Evolutionary conservation across 2,113 vertebrate species (phyloP).

Genomic region (Chrysochloris asiatica): DNA sequence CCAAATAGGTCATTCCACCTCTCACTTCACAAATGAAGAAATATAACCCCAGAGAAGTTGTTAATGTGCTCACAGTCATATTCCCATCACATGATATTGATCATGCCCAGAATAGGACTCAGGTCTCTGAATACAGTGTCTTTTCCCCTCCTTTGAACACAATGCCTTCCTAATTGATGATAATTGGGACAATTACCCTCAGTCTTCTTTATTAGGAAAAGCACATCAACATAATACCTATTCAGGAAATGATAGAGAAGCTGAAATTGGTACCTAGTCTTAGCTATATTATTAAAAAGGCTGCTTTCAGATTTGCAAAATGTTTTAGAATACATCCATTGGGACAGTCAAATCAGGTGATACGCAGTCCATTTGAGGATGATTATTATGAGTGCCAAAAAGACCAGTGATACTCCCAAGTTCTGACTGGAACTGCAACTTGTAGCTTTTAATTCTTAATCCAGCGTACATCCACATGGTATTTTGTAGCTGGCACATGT

Average conservation of each 20-base stretch:
- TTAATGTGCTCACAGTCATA: not conserved
- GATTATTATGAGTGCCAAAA: not conserved
- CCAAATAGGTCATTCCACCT: slow-evolving; percentile 8
- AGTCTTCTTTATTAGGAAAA: slow-evolving; percentile 16
- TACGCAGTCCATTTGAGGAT: not conserved
- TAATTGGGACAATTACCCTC: not conserved
- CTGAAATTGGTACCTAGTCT: not conserved
- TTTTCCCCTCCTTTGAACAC: not conserved
- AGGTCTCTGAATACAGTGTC: not conserved
- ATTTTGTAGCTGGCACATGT: not conserved
- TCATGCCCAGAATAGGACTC: not conserved
- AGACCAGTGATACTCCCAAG: not conserved
- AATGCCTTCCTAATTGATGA: not conserved
- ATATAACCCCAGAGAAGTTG: not conserved
- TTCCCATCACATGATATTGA: not conserved
- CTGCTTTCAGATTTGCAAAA: slow-evolving; percentile 1
- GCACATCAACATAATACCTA: not conserved
- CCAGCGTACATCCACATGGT: not conserved
- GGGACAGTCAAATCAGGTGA: not conserved
- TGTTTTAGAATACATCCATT: not conserved
- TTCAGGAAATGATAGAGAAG: slow-evolving; percentile 12
- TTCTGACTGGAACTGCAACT: slow-evolving; percentile 2
- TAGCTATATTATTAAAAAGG: not conserved
- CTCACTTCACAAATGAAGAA: slow-evolving; percentile 5
- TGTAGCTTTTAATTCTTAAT: not conserved